Evolutionary conservation across 2,888 invertebrate genomes (phyloP), one percentile per base, ranked within the genome.

Genomic region (Blastobasis lacticolella): DNA sequence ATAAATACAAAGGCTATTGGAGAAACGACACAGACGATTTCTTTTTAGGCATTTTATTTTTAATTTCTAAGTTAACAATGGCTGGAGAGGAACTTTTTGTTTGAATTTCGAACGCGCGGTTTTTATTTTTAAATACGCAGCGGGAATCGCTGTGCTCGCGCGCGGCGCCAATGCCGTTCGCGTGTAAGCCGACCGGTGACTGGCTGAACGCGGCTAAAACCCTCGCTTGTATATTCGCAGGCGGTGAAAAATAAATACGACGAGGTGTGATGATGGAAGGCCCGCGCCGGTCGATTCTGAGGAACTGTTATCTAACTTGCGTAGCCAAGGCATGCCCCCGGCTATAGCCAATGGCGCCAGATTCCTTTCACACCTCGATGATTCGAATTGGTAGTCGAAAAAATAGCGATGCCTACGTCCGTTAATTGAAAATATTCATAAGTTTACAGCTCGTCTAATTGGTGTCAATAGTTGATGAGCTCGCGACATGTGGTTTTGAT

Each of bases 211-310:
- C 68, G 67, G 75, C 75, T 72, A 71, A 78, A 75, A 72, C 69
- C 75, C 60, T 72, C 72, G 70, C 76, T 75, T 78, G 80, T 85
- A 83, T 84, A 81, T 85, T 82, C 81, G 80, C 81, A 67, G 73
- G 72, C 78, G 81, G 78, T 78, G 78, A 83, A 86, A 86, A 85
- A 83, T 81, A 83, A 78, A 75, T 66, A 80, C 75, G 60, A 64
- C 64, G 73, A 79, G 78, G 76, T 75, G 75, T 69, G 81, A 79
- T 77, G 81, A 81, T 80, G 78, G 80, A 80, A 79, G 77, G 75
- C 72, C 73, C 66, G 71, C 66, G 69, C 23, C 23, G 66, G 63
- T 62, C 69, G 70, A 69, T 79, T 75, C 69, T 69, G 66, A 71
- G 71, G 69, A 73, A 75, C 64, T 76, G 75, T 83, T 83, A 84